phyloP scores from a whole-genome alignment of 2,888 invertebrate genomes.

The Formica aserva region DNA sequence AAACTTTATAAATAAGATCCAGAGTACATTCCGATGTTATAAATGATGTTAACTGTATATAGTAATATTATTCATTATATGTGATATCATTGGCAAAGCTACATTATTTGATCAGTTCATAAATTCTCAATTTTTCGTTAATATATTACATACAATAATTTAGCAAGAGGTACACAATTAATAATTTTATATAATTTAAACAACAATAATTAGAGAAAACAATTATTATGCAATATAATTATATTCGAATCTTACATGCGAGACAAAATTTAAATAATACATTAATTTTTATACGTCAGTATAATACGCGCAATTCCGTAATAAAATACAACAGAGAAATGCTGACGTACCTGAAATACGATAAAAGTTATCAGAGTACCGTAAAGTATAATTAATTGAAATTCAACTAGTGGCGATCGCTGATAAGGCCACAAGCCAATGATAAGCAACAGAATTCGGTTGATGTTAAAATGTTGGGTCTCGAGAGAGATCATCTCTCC shows the following conservation, averaged over 20 bases:
- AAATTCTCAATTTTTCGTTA: background rate
- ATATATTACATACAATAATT: background rate
- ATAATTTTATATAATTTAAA: background rate
- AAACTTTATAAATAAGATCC: background rate
- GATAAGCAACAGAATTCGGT: background rate
- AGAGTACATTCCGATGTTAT: background rate
- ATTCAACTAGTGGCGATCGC: background rate
- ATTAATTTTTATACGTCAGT: background rate
- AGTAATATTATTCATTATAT: background rate
- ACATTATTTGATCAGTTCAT: background rate
- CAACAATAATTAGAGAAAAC: background rate
- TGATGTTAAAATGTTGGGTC: background rate
- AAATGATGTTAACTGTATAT: background rate
- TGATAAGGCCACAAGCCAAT: conserved; percentile 23
- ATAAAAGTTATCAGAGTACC: background rate
- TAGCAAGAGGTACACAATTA: background rate
- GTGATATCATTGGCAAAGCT: background rate
- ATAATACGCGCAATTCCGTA: background rate
- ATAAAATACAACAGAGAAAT: background rate
- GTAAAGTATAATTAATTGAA: background rate
- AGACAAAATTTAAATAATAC: background rate
- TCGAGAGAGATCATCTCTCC: conserved; percentile 15
- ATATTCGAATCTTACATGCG: background rate
- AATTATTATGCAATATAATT: background rate
- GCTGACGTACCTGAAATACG: conserved; percentile 5